These are phyloP conservation scores for Patella depressa DNA, from an alignment of 2,888 invertebrate genomes.

Conservation along the genomic window DNA sequence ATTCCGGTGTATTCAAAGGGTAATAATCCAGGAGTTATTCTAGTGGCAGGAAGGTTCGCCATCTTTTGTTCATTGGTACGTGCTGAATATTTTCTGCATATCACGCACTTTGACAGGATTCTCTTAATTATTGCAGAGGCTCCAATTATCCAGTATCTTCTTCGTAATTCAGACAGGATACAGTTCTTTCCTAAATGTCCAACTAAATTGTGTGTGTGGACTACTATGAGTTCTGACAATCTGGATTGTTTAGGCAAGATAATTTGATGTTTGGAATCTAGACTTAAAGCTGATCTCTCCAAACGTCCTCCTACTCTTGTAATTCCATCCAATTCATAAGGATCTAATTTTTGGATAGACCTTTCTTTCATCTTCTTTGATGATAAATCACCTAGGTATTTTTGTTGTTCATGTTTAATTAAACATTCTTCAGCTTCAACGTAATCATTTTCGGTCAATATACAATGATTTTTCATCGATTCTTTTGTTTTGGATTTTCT, in stretches of 20 bases:
- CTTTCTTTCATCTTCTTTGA: not conserved
- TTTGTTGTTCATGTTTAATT: constrained; percentile 14
- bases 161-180: constrained; percentile 4
- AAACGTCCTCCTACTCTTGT: constrained; percentile 4
- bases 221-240: constrained; percentile 1
- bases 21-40: constrained; percentile 24
- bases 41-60: too few species aligned
- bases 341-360: constrained; percentile 5
- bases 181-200: constrained; percentile 11
- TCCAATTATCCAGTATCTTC: too few species aligned
- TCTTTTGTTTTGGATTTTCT: not conserved
- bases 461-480: not conserved
- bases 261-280: constrained; percentile 14
- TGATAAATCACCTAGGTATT: constrained; percentile 1
- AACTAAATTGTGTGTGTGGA: not conserved
- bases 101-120: too few species aligned
- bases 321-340: not conserved
- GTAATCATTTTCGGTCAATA: constrained; percentile 1
- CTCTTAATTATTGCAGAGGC: too few species aligned
- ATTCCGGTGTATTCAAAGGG: too few species aligned
- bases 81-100: too few species aligned
- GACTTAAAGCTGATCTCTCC: not conserved
- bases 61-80: too few species aligned
- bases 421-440: constrained; percentile 1
- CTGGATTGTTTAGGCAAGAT: constrained; percentile 2